Base-by-base conservation (phyloP, 92 coral and sea anemone genomes). In the Porites rus region DNA sequence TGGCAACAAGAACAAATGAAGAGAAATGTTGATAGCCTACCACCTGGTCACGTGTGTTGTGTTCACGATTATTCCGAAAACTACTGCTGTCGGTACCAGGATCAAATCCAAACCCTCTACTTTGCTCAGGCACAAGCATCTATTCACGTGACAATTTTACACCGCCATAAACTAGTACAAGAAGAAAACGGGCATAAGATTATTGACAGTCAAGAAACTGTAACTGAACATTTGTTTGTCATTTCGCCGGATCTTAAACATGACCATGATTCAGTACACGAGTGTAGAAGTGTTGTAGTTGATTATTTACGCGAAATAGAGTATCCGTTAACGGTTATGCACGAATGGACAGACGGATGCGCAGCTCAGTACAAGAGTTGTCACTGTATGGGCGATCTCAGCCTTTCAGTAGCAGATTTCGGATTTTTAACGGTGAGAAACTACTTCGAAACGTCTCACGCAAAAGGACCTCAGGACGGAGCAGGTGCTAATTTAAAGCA, bases 1-100 rank as follows among this genome's bases (percentile, higher is more conserved):
- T 84, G 89, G 88, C 92, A 89, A 78, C 72, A 73, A 72, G 76
- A 88, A 67, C 92, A 90, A 65, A 79, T 86, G 75, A 71, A 88
- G 60, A 60, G 75, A 51, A 53, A 65, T 21, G 50, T 86, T 16
- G 76, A 74, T 10, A 67, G 81, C 71, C 77, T 90, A 6, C 93
- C 93, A 14, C 11, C 77, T 69, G 69, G 80, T 22, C 79, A 86
- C 9, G 74, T 86, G 9, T 78, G 85, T 58, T 86, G 85, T 61
- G 52, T 86, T 78, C 85, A 79, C 25, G 90, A 86, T 58, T 78
- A 86, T 66, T 78, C 67, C 71, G 80, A 86, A n/a, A 86, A 86
- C 20, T 86, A 86, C 79, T 69, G 76, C 67, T 86, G 72, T 38
- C 65, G 68, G 50, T 72, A 79, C 20, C 84, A 77, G 65, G 83